Evolutionary conservation across 2,888 invertebrate genomes (phyloP), one percentile per base, ranked within the genome.

Genomic region (Entomobrya multifasciata): DNA sequence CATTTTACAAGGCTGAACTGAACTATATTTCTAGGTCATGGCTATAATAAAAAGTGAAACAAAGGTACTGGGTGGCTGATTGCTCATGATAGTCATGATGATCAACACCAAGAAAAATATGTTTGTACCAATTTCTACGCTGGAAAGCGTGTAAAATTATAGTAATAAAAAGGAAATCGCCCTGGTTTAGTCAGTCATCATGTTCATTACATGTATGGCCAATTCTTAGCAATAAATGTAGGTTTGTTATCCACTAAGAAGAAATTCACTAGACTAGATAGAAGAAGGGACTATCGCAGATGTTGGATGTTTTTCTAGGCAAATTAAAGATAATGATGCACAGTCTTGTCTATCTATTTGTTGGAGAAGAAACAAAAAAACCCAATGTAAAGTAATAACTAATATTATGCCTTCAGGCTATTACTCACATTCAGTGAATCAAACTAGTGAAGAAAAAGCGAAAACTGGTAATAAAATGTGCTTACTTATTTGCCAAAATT

Each of bases 261-360:
- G n/a, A 25, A 49, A 47, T 44, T 67, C 49, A 52, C 27, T 27
- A 65, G 36, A 55, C 36, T 20, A 57, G 20, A 25, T n/a, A 20
- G 57, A 57, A 22, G 60, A 30, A 60, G 52, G 67, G 20, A 67
- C 65, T 22, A 57, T 80, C 57, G 81, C 81, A 81, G 81, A 81
- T 80, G 80, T 67, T 81, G 67, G n/a, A n/a, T n/a, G n/a, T n/a
- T n/a, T n/a, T 70, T 70, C 47, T n/a, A n/a, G n/a, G n/a, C 52
- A 70, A 52, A 55, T 80, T 52, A 81, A 70, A n/a, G 57, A 70
- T 70, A 81, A 81, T 81, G 81, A 81, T 81, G 72, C 67, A 52
- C 65, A 17, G 52, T 52, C n/a, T n/a, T n/a, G 49, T 57, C 30
- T 17, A 11, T 20, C 27, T 57, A 25, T 57, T 25, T 57, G 57